Evolutionary conservation across 2,888 invertebrate species (phyloP), one percentile per base, ranked within the genome.

Genomic region (Melipona bicolor): DNA sequence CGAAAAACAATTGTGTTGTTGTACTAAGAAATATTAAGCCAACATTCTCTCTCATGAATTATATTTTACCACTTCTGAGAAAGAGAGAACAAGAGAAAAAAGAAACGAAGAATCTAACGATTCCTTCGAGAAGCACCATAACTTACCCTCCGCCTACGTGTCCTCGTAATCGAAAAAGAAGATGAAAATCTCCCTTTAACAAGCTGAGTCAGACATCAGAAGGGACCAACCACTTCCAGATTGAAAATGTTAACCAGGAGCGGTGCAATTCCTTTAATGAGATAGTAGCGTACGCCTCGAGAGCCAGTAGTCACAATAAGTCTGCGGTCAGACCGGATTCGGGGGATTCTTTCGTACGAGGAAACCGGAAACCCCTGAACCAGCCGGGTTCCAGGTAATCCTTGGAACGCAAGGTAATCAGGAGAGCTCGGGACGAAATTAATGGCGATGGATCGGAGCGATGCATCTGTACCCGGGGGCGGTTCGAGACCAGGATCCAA

Each of bases 381-480:
- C 70, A 71, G 61, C 75, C 56, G 65, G 64, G 85, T 72, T 54
- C 81, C 82, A 79, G 85, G 90, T 91, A 91, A 91, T 91, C 90
- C 90, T 84, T 68, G 87, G 69, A 80, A 80, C 91, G 85, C 87
- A 81, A 88, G 91, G 90, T 91, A 91, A 91, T 91, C 91, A 90
- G 88, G 88, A 87, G 87, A 87, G 83, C 86, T 81, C 68, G 78
- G 81, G 90, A 85, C 86, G 90, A 91, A 91, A 91, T 91, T 91
- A 91, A 91, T 91, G 91, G 89, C 87, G 81, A 73, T 71, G 90
- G 90, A 91, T 91, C 88, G 91, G 87, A 87, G 76, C 91, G 89
- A 90, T 92, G 92, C 92, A 91, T 92, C 91, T 91, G 90, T 88
- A 91, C 88, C 88, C 87, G 88, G 81, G 81, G 89, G 89, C 89